Conservation (phyloP, 1,140 invertebrate genomes). For the Bradynema listronoti region DNA sequence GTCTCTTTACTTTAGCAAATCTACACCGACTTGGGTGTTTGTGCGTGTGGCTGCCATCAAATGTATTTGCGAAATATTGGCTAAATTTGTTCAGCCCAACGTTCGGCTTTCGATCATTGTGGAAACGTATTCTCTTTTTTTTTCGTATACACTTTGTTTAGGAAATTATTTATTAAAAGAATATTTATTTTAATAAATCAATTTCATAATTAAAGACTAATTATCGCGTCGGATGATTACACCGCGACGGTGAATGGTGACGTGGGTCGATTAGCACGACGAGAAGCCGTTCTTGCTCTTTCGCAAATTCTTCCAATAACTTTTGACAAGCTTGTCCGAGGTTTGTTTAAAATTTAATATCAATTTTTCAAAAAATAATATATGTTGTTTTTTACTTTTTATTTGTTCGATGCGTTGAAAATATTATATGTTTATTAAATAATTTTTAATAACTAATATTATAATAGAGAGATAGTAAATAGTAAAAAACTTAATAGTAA, state of each 20-base stretch:
- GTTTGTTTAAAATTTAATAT: not conserved
- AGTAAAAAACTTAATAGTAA: not conserved
- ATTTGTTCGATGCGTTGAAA: not conserved
- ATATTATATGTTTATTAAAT: not conserved
- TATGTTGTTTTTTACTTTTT: too few species aligned
- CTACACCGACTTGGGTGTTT: conserved; percentile 32
- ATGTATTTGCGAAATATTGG: conserved; percentile 14
- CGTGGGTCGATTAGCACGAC: conserved; percentile 19
- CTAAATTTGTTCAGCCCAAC: not conserved
- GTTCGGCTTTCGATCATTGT: too few species aligned
- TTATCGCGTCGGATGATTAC: conserved; percentile 13
- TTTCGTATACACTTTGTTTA: not conserved
- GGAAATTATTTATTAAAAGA: not conserved
- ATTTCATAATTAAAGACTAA: not conserved
- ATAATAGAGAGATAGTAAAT: not conserved
- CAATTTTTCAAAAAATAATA: too few species aligned
- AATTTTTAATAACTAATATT: conserved; percentile 4
- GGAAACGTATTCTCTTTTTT: too few species aligned
- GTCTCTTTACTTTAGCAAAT: conserved; percentile 17
- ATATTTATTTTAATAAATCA: not conserved
- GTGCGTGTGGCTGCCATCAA: conserved; percentile 26
- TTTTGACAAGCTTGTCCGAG: not conserved
- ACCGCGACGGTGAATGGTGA: conserved; percentile 24
- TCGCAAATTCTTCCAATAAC: conserved; percentile 2
- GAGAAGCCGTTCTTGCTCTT: conserved; percentile 13